A percentile compares a stretch with the other conserved stretches of the same genome.
These are phyloP conservation scores for Campylomormyrus tamandua DNA, from an alignment of 2,113 vertebrate genomes.

Conservation along the genomic window DNA sequence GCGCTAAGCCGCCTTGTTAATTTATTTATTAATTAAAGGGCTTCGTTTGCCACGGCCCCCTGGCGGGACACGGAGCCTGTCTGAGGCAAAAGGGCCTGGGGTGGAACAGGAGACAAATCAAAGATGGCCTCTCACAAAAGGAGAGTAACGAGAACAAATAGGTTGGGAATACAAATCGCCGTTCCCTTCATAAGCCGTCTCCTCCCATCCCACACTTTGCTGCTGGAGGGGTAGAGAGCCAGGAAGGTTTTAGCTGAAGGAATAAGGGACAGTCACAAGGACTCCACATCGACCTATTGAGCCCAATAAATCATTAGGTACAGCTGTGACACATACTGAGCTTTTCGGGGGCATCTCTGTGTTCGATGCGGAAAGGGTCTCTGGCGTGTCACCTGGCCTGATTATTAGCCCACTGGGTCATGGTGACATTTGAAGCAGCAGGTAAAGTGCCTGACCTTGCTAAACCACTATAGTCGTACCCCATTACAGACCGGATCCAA, in stretches of 20 bases:
- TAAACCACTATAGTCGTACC: background rate
- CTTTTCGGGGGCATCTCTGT: conserved; percentile 28
- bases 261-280: conserved; percentile 14
- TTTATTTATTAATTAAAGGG: conserved; percentile 37
- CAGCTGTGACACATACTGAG: conserved; percentile 28
- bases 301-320: conserved; percentile 19
- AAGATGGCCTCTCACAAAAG: background rate
- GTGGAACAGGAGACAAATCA: conserved; percentile 9
- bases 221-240: background rate
- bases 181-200: background rate
- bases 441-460: conserved; percentile 16
- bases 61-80: conserved; percentile 10
- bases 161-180: conserved; percentile 33
- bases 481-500: conserved; percentile 11
- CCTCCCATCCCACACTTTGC: conserved; percentile 16
- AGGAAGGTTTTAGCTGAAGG: background rate
- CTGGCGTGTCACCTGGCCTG: conserved; percentile 23
- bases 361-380: background rate
- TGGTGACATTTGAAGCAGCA: background rate
- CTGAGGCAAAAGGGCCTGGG: conserved; percentile 18
- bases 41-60: conserved; percentile 4
- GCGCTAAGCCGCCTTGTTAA: conserved; percentile 33
- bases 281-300: conserved; percentile 25
- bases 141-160: conserved; percentile 40
- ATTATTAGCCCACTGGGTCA: conserved; percentile 16